These are phyloP conservation scores for Anguilla anguilla DNA, from an alignment of 2,797 vertebrate genomes.

Conservation along the genomic window DNA sequence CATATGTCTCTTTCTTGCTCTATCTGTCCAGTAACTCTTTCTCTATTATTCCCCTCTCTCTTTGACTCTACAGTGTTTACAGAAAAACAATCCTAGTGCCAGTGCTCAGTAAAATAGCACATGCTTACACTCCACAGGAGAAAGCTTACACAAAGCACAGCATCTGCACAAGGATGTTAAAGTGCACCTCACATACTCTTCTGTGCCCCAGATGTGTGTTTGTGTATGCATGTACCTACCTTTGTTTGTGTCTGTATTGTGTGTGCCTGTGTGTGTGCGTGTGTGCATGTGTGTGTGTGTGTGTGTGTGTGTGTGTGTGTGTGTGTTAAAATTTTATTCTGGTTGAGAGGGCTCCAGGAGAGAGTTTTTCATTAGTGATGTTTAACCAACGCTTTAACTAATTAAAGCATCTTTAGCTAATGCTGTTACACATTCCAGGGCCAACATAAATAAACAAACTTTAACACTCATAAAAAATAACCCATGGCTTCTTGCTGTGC, in stretches of 20 bases:
- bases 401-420: not conserved
- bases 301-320: not conserved
- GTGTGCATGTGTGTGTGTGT: slow-evolving; percentile 7
- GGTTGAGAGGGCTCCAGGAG: not conserved
- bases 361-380: not conserved
- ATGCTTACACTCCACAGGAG: not conserved
- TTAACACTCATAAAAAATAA: not conserved
- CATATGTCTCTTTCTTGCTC: not conserved
- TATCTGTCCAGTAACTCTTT: not conserved
- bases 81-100: not conserved
- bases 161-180: not conserved
- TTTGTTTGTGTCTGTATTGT: slow-evolving; percentile 34
- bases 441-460: not conserved
- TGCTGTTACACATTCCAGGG: not conserved
- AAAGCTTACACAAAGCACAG: not conserved
- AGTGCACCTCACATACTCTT: not conserved
- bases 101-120: not conserved
- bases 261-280: slow-evolving; percentile 19
- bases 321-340: not conserved
- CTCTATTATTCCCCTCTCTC: not conserved
- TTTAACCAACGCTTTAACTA: not conserved
- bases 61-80: not conserved
- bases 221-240: slow-evolving; percentile 38
- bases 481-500: not conserved
- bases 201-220: slow-evolving; percentile 17